Base-by-base conservation (phyloP, 2,113 vertebrate species). In the Xenopus tropicalis region DNA sequence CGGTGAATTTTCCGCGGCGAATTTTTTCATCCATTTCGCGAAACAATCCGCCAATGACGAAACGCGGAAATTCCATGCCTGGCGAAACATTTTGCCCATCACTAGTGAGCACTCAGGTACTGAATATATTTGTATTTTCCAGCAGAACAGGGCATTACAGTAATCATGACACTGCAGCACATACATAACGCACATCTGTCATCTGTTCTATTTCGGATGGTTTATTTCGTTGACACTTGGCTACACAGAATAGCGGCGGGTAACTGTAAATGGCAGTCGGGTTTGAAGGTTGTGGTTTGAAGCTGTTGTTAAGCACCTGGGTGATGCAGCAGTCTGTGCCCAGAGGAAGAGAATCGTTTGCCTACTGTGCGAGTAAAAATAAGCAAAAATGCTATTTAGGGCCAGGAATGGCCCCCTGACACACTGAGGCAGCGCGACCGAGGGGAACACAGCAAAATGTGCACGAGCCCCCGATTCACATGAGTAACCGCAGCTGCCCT, bases 331-430 rank as follows among this genome's bases (percentile, higher is more conserved):
- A 52, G 57, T 44, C 66, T 20, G 14, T 56, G 48, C 66, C 58
- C 66, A 76, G 66, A 69, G 73, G 73, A 76, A 63, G 73, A 76
- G 16, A 69, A 48, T 25, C 48, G 66, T 69, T 69, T 76, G 58
- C 20, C 17, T 63, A 69, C 24, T 76, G 29, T 62, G 66, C 12
- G 19, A 56, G 58, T 20, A 43, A 68, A 29, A 29, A 57, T 37
- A 43, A 24, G 29, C 11, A 46, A 6, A 20, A 51, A 48, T 66
- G 48, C 73, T 76, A 76, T 63, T 69, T 69, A 54, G 56, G 72
- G 62, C 1, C 14, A 43, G 17, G 48, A 20, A 65, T 57, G 25
- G 17, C 17, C 61, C 42, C 21, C 24, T 75, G 66, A 63, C 73
- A 66, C 65, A 63, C 21, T 62, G 63, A 17, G 63, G 66, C 65